Base-by-base conservation (phyloP, 1,140 invertebrate genomes). In the Campoletis sonorensis region DNA sequence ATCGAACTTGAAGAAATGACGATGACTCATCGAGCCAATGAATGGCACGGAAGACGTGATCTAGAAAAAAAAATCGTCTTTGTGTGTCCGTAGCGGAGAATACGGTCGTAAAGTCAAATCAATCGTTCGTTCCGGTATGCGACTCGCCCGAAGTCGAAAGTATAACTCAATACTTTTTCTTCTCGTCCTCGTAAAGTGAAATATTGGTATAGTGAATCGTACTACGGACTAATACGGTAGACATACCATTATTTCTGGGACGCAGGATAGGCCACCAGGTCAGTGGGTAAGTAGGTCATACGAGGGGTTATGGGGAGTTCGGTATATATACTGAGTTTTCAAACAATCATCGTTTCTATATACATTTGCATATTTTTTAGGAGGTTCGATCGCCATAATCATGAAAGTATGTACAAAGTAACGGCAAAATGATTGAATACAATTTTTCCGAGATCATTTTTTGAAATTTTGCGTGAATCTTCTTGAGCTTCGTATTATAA, bases 261-360 rank as follows among this genome's bases (percentile, higher is more conserved):
- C 11, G 40, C 40, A 54, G 51, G 61, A 33, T 70, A n/a, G 26
- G 16, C 2, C 67, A 70, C 10, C 27, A n/a, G 67, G 67, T 70
- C 67, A 70, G 67, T 70, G 30, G 67, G 67, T 70, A 70, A 70
- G 30, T 33, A 70, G 67, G 67, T 10, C 40, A 45, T 45, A 13
- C 1, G n/a, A n/a, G 40, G 67, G 13, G 21, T 23, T 26, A 64
- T 64, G n/a, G 51, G 16, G 51, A n/a, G 51, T 54, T 16, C n/a
- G 1, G 8, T 45, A 11, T 54, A 51, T 10, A 27, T 21, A 26
- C 4, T 26, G 4, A 64, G 61, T 8, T 27, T 64, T 23, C 8
- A 64, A 26, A 64, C 1, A 64, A 23, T 26, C 61, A 64, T 26
- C 1, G 23, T 64, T 64, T 23, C 51, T 54, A 11, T n/a, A 11